These are phyloP conservation scores for Holacanthus passer DNA, from an alignment of 2,113 vertebrate species.

Conservation along the genomic window DNA sequence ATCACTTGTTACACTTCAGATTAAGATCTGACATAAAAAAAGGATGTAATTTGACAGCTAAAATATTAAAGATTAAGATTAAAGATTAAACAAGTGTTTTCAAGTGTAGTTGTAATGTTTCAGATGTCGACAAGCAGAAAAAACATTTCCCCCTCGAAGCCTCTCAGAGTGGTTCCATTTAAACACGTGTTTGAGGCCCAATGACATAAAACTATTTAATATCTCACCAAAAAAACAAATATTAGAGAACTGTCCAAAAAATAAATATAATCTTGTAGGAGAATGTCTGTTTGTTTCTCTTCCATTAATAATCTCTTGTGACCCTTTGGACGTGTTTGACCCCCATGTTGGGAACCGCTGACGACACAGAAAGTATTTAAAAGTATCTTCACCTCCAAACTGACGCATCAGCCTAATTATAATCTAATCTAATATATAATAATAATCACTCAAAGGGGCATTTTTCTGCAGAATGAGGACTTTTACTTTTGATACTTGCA, in stretches of 20 bases:
- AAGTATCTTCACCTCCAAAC: too few species aligned
- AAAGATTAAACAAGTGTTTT: neutral
- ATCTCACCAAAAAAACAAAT: neutral
- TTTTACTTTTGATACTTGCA: neutral
- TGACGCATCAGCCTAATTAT: neutral
- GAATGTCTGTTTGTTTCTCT: neutral
- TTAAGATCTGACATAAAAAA: neutral
- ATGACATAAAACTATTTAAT: neutral
- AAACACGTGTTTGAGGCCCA: neutral
- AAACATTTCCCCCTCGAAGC: too few species aligned
- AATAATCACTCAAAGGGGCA: neutral
- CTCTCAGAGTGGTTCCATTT: neutral
- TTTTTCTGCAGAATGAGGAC: neutral
- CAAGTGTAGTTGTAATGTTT: too few species aligned
- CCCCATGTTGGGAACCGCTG: neutral
- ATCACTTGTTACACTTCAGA: neutral
- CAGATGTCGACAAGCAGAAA: too few species aligned
- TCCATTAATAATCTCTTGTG: neutral
- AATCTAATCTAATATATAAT: neutral
- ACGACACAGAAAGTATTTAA: too few species aligned
- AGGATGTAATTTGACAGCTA: neutral
- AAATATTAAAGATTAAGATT: too few species aligned
- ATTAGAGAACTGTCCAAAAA: neutral
- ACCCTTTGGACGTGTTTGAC: neutral
- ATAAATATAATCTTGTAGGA: neutral